Conservation (phyloP, 2,888 invertebrate species). For the Cerceris rybyensis region DNA sequence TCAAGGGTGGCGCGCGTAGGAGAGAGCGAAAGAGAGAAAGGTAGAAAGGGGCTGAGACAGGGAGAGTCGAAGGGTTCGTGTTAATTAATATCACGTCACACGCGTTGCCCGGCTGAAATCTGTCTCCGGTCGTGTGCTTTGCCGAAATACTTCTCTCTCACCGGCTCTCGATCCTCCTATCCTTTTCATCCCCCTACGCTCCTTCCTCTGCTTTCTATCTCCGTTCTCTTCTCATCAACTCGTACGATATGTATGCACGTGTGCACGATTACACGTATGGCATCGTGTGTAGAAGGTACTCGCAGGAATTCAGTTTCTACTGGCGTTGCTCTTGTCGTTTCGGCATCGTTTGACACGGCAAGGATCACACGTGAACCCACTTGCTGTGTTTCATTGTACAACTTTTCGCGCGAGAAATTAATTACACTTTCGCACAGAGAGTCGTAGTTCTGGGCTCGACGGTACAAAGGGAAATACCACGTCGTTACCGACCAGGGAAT, state of each 20-base stretch:
- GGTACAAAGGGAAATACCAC: constrained; percentile 40
- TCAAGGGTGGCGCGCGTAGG: constrained; percentile 31
- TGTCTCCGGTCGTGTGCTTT: constrained; percentile 68
- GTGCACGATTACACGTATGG: constrained; percentile 1
- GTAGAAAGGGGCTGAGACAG: constrained; percentile 53
- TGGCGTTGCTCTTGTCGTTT: constrained; percentile 51
- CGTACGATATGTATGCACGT: neutral
- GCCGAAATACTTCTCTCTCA: constrained; percentile 61
- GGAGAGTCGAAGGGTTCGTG: constrained; percentile 78
- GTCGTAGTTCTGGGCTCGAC: constrained; percentile 39
- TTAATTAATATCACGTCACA: constrained; percentile 82
- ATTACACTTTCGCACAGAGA: constrained; percentile 43
- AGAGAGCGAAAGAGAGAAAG: constrained; percentile 31
- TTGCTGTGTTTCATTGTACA: constrained; percentile 48
- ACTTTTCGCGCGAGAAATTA: constrained; percentile 51
- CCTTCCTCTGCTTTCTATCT: constrained; percentile 41
- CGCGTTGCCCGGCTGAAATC: constrained; percentile 77
- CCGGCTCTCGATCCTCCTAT: constrained; percentile 54
- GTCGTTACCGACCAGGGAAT: constrained; percentile 36
- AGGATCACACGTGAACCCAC: constrained; percentile 50
- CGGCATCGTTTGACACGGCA: constrained; percentile 47
- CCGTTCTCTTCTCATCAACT: constrained; percentile 40
- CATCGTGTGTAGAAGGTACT: constrained; percentile 23
- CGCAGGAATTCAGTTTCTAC: constrained; percentile 30
- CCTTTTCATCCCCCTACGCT: constrained; percentile 24